Conservation (phyloP, 2,797 vertebrate genomes). For the Salmo trutta region DNA sequence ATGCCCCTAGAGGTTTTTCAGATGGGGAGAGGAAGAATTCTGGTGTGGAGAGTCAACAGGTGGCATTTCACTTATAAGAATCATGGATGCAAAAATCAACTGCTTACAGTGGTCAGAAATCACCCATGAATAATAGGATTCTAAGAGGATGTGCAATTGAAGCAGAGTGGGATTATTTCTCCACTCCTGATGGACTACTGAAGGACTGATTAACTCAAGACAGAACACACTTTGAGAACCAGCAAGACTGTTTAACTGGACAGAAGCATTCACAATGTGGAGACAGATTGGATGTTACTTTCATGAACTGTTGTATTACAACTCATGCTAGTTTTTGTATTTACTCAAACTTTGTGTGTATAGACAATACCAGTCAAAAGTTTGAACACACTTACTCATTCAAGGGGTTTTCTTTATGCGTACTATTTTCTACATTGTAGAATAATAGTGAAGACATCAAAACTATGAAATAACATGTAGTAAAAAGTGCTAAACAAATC, state of each 20-base stretch:
- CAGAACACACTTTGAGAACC: slow-evolving; percentile 19
- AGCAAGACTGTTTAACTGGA: slow-evolving; percentile 40
- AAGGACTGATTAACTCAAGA: not conserved
- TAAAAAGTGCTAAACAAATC: too few relatives aligned
- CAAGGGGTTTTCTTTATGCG: too few relatives aligned
- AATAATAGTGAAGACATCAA: too few relatives aligned
- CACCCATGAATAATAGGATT: not conserved
- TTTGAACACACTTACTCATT: too few relatives aligned
- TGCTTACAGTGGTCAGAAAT: not conserved
- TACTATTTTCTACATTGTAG: too few relatives aligned
- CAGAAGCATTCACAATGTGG: not conserved
- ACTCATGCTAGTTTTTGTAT: slow-evolving; percentile 19
- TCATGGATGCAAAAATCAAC: not conserved
- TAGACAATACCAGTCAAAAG: too few relatives aligned
- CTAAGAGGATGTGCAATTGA: slow-evolving; percentile 28
- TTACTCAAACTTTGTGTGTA: too few relatives aligned
- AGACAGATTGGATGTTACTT: not conserved
- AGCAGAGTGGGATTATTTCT: not conserved
- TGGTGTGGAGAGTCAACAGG: not conserved
- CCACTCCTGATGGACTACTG: not conserved
- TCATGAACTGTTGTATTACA: slow-evolving; percentile 8
- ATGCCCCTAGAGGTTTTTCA: not conserved
- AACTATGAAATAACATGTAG: too few relatives aligned
- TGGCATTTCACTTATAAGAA: not conserved
- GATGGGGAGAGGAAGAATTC: not conserved